A percentile compares a stretch with the other conserved stretches of the same genome.
Evolutionary conservation across 1,140 invertebrate species (phyloP).

Genomic region (Eulimnadia texana): DNA sequence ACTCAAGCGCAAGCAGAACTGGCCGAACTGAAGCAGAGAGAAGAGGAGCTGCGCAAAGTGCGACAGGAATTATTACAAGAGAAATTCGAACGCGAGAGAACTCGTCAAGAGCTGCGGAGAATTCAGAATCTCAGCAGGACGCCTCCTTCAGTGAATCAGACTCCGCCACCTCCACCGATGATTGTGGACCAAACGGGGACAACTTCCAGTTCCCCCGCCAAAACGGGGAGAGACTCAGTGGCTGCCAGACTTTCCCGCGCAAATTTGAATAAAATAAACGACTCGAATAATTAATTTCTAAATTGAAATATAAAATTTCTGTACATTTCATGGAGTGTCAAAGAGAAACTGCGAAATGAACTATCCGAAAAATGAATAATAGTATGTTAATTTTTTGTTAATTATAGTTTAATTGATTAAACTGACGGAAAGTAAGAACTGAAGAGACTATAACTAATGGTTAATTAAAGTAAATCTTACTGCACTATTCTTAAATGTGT

Average conservation of each 20-base stretch:
- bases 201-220: not conserved
- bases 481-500: no score
- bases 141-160: not conserved
- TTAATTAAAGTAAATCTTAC: no score
- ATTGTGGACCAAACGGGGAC: not conserved
- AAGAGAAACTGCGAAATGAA: no score
- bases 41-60: not conserved
- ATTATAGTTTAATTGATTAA: no score
- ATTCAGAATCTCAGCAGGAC: not conserved
- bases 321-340: no score
- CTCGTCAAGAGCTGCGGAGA: not conserved
- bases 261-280: not conserved
- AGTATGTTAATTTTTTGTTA: no score
- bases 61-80: constrained; percentile 6
- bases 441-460: no score
- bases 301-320: not conserved
- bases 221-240: not conserved
- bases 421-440: no score
- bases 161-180: not conserved
- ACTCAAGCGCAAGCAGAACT: constrained; percentile 1
- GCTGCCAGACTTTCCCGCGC: not conserved
- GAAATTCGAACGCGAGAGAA: constrained; percentile 6
- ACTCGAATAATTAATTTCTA: not conserved
- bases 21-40: not conserved
- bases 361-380: no score